phyloP scores from a whole-genome alignment of 2,797 vertebrate genomes.

The Falco novaeseelandiae region DNA sequence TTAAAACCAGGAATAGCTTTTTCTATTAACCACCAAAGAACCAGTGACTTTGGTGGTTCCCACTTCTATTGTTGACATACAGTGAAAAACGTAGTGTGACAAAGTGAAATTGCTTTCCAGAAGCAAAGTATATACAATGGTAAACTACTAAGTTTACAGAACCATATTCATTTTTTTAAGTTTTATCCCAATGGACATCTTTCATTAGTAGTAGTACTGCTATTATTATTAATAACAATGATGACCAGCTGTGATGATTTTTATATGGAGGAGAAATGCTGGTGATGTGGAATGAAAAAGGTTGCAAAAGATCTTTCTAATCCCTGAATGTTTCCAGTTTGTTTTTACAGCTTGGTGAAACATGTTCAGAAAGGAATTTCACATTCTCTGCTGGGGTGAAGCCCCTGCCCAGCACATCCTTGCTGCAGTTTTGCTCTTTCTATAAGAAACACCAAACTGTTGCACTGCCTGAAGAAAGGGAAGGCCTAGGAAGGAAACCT shows the following conservation, averaged over 20 bases:
- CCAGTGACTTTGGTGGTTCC: neutral
- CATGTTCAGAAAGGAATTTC: neutral
- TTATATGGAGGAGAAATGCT: neutral
- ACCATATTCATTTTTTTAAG: neutral
- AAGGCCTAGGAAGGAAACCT: neutral
- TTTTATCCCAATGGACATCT: neutral
- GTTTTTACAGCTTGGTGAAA: neutral
- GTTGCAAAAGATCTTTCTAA: neutral
- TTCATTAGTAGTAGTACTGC: neutral
- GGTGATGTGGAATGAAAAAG: slow-evolving; percentile 13
- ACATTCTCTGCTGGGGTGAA: neutral
- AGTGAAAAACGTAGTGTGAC: neutral
- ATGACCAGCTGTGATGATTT: neutral
- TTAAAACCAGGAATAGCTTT: neutral
- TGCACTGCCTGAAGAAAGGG: neutral
- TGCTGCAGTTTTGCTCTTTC: neutral
- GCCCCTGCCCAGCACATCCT: neutral
- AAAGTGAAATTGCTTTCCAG: neutral
- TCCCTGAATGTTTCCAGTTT: neutral
- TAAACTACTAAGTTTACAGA: neutral
- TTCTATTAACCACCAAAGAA: too few relatives aligned
- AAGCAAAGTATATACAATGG: neutral
- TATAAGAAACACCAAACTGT: neutral
- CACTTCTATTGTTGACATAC: neutral
- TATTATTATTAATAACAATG: slow-evolving; percentile 11